Evolutionary conservation across 2,888 invertebrate genomes (phyloP), one percentile per base, ranked within the genome.

Genomic region (Agonum fuliginosum): DNA sequence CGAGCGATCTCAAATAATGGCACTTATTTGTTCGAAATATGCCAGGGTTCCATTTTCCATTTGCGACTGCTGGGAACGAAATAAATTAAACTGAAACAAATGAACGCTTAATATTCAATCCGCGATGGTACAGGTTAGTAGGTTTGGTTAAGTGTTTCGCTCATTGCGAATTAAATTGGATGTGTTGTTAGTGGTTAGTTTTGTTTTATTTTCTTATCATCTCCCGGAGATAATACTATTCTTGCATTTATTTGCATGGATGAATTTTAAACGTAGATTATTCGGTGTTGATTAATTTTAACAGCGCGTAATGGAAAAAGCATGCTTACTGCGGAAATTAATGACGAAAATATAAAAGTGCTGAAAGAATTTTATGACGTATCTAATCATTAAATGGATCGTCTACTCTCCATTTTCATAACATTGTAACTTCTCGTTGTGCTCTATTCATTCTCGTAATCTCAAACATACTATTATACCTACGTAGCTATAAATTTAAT

Each of bases 71-170:
- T 24, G n/a, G 24, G 24, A 2, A 20, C 22, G 48, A 62, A 62
- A 62, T 62, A 62, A 62, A 62, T 62, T 62, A 62, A 62, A 62
- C 54, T 17, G 62, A 62, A 62, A 62, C 62, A 54, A 54, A 54
- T 54, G 54, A 65, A 65, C 65, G 34, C 65, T 65, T 34, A 65
- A 54, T 54, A 54, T 54, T 54, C 54, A 54, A 54, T 54, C 54
- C 24, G 20, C 24, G 12, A 54, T 54, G 54, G 22, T 1, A 24
- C 10, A 24, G n/a, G n/a, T n/a, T n/a, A n/a, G n/a, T n/a, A 54
- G 20, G 54, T 24, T 54, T n/a, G 54, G 54, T 54, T 54, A 54
- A 54, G 54, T 54, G 54, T 24, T 54, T 24, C 22, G n/a, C 24
- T 54, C 54, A 54, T 54, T 54, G 1, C 12, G 54, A 22, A 22